Base-by-base conservation (phyloP, 2,113 vertebrate species). In the Melanerpes aurifrons region DNA sequence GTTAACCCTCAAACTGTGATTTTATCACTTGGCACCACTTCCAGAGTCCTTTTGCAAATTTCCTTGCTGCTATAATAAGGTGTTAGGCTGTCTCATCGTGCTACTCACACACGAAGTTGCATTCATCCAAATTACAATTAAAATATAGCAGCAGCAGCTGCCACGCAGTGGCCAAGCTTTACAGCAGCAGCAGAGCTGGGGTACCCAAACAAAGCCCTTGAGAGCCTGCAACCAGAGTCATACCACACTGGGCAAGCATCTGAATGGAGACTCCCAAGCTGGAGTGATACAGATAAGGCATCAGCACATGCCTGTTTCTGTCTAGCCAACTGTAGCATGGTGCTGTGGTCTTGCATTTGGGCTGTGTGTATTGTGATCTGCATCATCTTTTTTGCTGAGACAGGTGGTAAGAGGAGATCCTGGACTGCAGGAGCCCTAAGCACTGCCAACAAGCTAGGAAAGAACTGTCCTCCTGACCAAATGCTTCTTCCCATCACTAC, bases 331-430 rank as follows among this genome's bases (percentile, higher is more conserved):
- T 29, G 48, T 11, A 69, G 63, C 79, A 37, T 2, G 5, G n/a
- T 15, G 6, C 45, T 70, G 77, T 12, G 35, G 59, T 20, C 53
- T 90, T 57, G 43, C 31, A 35, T 59, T 73, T 68, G 73, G 62
- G 70, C 74, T 32, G 14, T 2, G 5, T 9, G 40, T 7, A 5
- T 56, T 24, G 40, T 24, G 64, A 70, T 48, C 53, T 56, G 72
- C 64, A 67, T 19, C 0, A 0, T 0, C 15, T 74, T 24, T 72
- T 80, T 86, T 81, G 25, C 48, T 54, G 70, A 93, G 70, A 66
- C 28, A 62, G 70, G 62, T 62, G 58, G 32, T 69, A 58, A 90
- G 73, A 92, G 48, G 57, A 64, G 84, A 93, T 86, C 66, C 62
- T 81, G 70, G 84, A 72, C 25, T 6, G 12, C 66, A 74, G 62